Evolutionary conservation across 1,140 invertebrate species (phyloP).

Genomic region (Orchestia grillus): DNA sequence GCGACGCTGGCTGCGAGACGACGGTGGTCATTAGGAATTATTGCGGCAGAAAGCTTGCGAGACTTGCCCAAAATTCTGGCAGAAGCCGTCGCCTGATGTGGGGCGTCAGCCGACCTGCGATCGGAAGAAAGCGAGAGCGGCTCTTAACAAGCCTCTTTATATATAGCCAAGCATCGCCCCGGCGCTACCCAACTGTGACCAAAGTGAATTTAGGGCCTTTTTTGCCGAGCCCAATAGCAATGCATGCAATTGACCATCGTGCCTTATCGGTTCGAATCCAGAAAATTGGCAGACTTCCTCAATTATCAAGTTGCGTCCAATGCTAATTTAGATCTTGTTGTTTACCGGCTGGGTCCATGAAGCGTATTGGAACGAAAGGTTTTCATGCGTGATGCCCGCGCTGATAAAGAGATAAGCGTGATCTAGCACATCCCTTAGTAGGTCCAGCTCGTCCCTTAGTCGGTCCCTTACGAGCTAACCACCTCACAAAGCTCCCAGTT

Average conservation of each 20-base stretch:
- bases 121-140: background rate
- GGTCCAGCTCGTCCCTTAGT: background rate
- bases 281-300: constrained; percentile 52
- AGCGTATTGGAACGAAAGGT: background rate
- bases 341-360: background rate
- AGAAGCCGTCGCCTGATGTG: background rate
- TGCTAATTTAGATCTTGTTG: constrained; percentile 39
- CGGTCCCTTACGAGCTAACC: background rate
- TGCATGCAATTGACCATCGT: constrained; percentile 55
- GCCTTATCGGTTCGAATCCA: constrained; percentile 49
- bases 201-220: constrained; percentile 15
- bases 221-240: constrained; percentile 16
- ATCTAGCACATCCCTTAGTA: constrained; percentile 24
- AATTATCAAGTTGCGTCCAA: constrained; percentile 53
- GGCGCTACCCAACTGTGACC: constrained; percentile 46
- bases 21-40: background rate
- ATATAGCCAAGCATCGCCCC: background rate
- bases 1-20: background rate
- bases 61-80: background rate
- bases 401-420: background rate
- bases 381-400: background rate
- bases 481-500: background rate
- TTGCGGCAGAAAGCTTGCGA: background rate
- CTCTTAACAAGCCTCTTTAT: background rate
- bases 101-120: background rate